Percentiles rank a stretch among this genome's conserved stretches.
These are phyloP conservation scores for Deilephila porcellus DNA, from an alignment of 2,888 invertebrate genomes.

Conservation along the genomic window DNA sequence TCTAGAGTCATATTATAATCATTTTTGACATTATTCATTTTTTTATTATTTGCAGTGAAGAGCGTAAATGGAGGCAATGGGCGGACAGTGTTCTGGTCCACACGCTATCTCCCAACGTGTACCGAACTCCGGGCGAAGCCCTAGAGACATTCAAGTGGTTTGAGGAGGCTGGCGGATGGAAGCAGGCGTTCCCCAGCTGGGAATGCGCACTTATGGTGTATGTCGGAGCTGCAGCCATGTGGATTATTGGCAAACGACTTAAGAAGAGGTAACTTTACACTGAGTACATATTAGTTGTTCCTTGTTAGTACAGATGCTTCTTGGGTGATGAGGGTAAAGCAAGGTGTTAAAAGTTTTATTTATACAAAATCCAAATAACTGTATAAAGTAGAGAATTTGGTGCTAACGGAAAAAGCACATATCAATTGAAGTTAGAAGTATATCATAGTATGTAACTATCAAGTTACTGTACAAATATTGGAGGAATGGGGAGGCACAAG, in stretches of 20 bases:
- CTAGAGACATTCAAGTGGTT: conserved; percentile 97
- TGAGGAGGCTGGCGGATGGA: conserved; percentile 96
- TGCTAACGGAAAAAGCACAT: too few species aligned
- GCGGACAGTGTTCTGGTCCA: conserved; percentile 96
- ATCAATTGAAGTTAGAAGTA: too few species aligned
- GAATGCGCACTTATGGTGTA: conserved; percentile 95
- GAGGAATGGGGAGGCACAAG: too few species aligned
- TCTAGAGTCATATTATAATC: too few species aligned
- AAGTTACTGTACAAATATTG: too few species aligned
- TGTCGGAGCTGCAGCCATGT: conserved; percentile 97
- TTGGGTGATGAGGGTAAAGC: background rate
- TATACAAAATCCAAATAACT: too few species aligned
- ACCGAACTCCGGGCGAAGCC: conserved; percentile 93
- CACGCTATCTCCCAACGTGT: conserved; percentile 97
- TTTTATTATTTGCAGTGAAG: conserved; percentile 87
- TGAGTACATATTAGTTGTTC: conserved; percentile 2
- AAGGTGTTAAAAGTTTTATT: too few species aligned
- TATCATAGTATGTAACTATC: too few species aligned
- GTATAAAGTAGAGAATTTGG: too few species aligned
- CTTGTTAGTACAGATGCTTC: too few species aligned
- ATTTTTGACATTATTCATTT: background rate
- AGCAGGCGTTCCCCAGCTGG: conserved; percentile 93
- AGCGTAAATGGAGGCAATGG: conserved; percentile 98
- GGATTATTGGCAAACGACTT: conserved; percentile 93
- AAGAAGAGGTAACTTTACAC: conserved; percentile 87